Evolutionary conservation across 2,113 vertebrate species (phyloP).

Genomic region (Hypocryptadius cinnamomeus): DNA sequence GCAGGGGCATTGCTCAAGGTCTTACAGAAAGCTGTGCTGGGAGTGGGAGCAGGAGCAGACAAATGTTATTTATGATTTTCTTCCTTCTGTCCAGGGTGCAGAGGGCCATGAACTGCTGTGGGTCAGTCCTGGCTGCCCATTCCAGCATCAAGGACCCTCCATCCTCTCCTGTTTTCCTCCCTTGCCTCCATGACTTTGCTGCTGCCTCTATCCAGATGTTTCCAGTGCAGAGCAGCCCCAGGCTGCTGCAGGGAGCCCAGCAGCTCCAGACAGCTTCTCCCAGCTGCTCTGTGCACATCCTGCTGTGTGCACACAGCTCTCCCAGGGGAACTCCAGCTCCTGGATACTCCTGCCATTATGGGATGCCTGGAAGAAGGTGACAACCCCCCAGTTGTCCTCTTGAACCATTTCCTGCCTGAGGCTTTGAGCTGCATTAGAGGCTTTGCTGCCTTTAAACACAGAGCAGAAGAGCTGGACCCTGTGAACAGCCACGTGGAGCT

Average conservation of each 20-base stretch:
- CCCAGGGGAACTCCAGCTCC: background rate
- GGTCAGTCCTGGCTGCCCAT: background rate
- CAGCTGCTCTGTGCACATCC: background rate
- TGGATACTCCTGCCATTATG: background rate
- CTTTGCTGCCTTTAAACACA: background rate
- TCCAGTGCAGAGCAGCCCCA: background rate
- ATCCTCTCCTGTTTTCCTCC: background rate
- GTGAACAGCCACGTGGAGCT: background rate
- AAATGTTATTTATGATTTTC: too few species aligned
- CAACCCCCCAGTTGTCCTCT: background rate
- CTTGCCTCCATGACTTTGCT: background rate
- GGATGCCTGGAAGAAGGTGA: background rate
- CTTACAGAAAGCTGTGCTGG: accelerated
- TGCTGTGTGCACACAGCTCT: background rate
- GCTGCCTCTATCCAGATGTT: background rate
- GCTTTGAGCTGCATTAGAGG: background rate
- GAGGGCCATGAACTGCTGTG: background rate
- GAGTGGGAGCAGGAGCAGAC: background rate
- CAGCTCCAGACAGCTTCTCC: background rate
- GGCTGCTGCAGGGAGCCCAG: background rate
- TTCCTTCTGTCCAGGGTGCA: too few species aligned
- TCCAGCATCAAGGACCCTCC: background rate
- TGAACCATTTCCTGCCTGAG: background rate
- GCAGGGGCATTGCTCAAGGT: accelerated
- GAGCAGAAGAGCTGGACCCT: background rate